phyloP scores from a whole-genome alignment of 2,113 vertebrate species.

The Reinhardtius hippoglossoides region DNA sequence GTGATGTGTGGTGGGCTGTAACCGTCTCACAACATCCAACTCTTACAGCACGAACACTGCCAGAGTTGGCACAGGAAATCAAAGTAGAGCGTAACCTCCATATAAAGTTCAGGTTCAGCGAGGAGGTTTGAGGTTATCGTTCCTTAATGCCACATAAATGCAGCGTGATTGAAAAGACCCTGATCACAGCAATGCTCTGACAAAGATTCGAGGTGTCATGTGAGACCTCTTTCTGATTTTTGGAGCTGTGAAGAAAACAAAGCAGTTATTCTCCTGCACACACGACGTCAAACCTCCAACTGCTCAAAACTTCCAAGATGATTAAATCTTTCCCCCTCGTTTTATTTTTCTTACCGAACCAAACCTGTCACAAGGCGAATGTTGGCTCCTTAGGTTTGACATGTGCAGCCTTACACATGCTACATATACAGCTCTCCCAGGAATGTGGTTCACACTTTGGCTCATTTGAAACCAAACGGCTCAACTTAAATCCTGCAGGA shows the following conservation, averaged over 20 bases:
- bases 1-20: not conserved
- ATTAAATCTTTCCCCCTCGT: slow-evolving; percentile 1
- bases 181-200: slow-evolving; percentile 20
- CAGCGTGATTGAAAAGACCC: slow-evolving; percentile 1
- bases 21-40: slow-evolving; percentile 22
- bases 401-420: slow-evolving; percentile 21
- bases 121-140: slow-evolving; percentile 28
- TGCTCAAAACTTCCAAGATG: slow-evolving; percentile 3
- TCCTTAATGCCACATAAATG: slow-evolving; percentile 22
- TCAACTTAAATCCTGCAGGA: slow-evolving; percentile 27
- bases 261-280: slow-evolving; percentile 24
- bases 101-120: slow-evolving; percentile 18
- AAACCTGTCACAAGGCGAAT: slow-evolving; percentile 20
- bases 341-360: slow-evolving; percentile 26
- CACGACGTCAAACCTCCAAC: not conserved
- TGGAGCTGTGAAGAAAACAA: slow-evolving; percentile 28
- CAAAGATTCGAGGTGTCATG: slow-evolving; percentile 29
- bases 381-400: slow-evolving; percentile 26
- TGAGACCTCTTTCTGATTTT: slow-evolving; percentile 14
- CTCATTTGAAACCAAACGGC: slow-evolving; percentile 6
- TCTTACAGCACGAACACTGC: not conserved
- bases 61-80: slow-evolving; percentile 20
- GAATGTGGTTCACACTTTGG: slow-evolving; percentile 11
- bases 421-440: not conserved
- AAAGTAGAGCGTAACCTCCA: slow-evolving; percentile 15